A percentile compares a stretch with the other conserved stretches of the same genome.
Conservation (phyloP, 2,113 vertebrate genomes). For the Rhea pennata region DNA sequence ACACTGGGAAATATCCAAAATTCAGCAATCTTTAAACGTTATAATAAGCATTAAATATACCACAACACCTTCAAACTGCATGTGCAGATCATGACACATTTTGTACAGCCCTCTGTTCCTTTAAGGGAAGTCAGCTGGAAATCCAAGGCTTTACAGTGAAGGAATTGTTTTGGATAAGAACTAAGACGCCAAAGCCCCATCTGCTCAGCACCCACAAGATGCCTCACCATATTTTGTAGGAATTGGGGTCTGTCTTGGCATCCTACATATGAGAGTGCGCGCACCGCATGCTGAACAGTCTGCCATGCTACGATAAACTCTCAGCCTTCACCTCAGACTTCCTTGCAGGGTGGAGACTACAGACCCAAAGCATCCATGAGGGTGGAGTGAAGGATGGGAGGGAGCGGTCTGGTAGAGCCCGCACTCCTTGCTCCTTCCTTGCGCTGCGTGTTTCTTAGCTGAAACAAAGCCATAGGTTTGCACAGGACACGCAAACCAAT, state of each 20-base stretch:
- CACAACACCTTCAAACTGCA: neutral
- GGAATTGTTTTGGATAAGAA: neutral
- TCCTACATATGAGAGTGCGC: neutral
- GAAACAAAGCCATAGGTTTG: neutral
- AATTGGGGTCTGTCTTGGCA: neutral
- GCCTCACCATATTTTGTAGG: neutral
- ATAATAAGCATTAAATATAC: neutral
- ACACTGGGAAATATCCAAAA: conserved; percentile 47
- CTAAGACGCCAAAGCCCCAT: neutral
- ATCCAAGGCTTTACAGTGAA: neutral
- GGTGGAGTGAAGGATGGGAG: neutral
- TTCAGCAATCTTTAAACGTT: neutral
- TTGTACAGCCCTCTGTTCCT: neutral
- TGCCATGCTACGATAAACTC: neutral
- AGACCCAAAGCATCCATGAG: neutral
- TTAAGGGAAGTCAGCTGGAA: neutral
- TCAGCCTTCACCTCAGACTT: neutral
- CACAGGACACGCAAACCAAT: neutral
- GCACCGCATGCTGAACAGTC: neutral
- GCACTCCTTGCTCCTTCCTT: neutral
- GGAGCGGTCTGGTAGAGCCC: neutral
- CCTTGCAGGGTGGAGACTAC: neutral
- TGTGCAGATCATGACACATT: neutral
- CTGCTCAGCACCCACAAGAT: neutral
- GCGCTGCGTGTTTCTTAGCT: neutral